Percentiles rank a stretch among this genome's conserved stretches.
Conservation (phyloP, 23 tunicate genomes). For the Aplidium turbinatum region DNA sequence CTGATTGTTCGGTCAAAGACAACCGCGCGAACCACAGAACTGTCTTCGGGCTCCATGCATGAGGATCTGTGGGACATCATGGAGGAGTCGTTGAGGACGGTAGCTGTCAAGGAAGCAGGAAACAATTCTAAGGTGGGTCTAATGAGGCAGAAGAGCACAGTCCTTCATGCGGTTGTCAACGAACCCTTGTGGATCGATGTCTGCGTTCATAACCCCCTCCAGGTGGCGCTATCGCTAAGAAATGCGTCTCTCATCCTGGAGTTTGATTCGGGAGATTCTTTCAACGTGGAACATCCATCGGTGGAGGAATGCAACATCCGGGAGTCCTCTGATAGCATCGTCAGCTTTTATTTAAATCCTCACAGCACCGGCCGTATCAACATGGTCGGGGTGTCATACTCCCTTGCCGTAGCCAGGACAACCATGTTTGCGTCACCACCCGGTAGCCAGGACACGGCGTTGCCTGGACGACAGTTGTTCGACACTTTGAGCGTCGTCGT, state of each 20-base stretch:
- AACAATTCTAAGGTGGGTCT: not conserved
- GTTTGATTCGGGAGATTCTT: not conserved
- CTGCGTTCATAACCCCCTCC: constrained; percentile 34
- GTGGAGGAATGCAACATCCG: constrained; percentile 26
- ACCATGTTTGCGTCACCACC: constrained; percentile 25
- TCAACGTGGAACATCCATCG: constrained; percentile 15
- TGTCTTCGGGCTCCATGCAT: constrained; percentile 1
- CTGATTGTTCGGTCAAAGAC: not conserved
- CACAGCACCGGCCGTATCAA: constrained; percentile 24
- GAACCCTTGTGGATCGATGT: constrained; percentile 47
- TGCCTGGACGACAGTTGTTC: constrained; percentile 51
- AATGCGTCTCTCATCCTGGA: constrained; percentile 26
- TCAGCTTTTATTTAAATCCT: constrained; percentile 36
- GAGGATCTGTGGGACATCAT: constrained; percentile 13
- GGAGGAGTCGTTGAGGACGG: constrained; percentile 18
- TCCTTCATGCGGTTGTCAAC: constrained; percentile 31
- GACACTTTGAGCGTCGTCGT: constrained; percentile 28
- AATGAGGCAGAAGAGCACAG: not conserved
- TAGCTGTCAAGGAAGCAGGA: not conserved
- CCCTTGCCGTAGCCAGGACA: constrained; percentile 15
- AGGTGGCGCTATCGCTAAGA: constrained; percentile 29
- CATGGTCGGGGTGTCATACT: constrained; percentile 40
- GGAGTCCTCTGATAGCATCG: constrained; percentile 9
- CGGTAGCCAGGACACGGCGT: constrained; percentile 30
- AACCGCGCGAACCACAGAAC: not conserved